These are phyloP conservation scores for Crypturellus tataupa DNA, from an alignment of 2,797 vertebrate species.

Conservation along the genomic window DNA sequence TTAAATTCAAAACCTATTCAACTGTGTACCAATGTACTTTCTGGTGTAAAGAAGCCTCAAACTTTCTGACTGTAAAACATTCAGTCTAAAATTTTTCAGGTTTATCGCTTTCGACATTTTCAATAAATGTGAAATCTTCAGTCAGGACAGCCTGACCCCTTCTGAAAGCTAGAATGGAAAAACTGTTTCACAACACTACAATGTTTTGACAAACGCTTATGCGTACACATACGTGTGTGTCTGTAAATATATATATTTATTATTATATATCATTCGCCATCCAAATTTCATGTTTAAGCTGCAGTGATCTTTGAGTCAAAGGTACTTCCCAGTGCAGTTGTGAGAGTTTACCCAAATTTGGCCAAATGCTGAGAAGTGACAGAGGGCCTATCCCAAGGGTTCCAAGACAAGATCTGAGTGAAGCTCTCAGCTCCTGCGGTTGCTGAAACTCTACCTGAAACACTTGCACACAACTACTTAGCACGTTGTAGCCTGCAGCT, in stretches of 20 bases:
- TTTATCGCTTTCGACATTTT: rapidly evolving
- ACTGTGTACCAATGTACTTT: not conserved
- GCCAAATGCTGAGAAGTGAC: not conserved
- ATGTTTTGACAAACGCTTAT: not conserved
- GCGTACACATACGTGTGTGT: too few relatives aligned
- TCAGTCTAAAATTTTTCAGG: not conserved
- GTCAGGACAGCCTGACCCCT: not conserved
- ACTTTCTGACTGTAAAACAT: not conserved
- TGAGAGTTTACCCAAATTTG: not conserved
- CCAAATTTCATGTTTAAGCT: not conserved
- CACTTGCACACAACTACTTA: not conserved
- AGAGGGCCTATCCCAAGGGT: not conserved
- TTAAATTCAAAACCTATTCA: not conserved
- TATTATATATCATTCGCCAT: not conserved
- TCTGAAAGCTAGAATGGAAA: not conserved
- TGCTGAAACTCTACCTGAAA: not conserved
- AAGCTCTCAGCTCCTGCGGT: not conserved
- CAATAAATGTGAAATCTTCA: not conserved
- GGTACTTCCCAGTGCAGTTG: not conserved
- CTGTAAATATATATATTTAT: not conserved
- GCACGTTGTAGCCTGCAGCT: not conserved
- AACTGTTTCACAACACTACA: not conserved
- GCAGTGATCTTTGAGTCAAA: not conserved
- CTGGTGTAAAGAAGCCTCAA: not conserved
- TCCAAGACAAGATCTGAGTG: not conserved